A percentile compares a stretch with the other conserved stretches of the same genome.
Conservation (phyloP, 1,140 invertebrate genomes). For the Tetraneura akinire region DNA sequence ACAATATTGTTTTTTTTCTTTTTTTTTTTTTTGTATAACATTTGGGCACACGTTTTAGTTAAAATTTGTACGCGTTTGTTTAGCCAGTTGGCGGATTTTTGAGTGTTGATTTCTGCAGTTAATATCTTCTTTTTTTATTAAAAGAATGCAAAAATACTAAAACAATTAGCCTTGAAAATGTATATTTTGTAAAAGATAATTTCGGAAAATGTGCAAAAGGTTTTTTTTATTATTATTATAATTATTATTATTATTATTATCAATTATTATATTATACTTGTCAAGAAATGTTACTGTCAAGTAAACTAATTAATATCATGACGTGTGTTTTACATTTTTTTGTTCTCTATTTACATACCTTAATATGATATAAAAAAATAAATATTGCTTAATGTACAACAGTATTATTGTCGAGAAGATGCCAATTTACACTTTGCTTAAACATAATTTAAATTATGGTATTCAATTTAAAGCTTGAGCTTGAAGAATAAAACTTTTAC, state of each 20-base stretch:
- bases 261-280: constrained; percentile 50
- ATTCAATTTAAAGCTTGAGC: no score
- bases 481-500: no score
- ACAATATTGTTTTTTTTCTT: constrained; percentile 39
- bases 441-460: no score
- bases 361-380: no score
- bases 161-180: constrained; percentile 50
- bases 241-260: constrained; percentile 50
- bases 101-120: constrained; percentile 48
- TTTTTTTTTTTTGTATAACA: constrained; percentile 33
- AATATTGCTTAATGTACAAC: no score
- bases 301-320: constrained; percentile 50
- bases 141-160: constrained; percentile 41
- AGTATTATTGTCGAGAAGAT: no score
- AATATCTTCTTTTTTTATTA: constrained; percentile 31
- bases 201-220: constrained; percentile 51
- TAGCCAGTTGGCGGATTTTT: constrained; percentile 48
- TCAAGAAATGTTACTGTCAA: constrained; percentile 50
- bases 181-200: constrained; percentile 51
- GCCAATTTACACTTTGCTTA: no score
- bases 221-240: constrained; percentile 48
- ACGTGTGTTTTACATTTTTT: constrained; percentile 28
- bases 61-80: constrained; percentile 50
- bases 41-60: constrained; percentile 50
- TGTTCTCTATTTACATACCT: constrained; percentile 3